These are phyloP conservation scores for Numida meleagris DNA, from an alignment of 2,113 vertebrate genomes.

Conservation along the genomic window DNA sequence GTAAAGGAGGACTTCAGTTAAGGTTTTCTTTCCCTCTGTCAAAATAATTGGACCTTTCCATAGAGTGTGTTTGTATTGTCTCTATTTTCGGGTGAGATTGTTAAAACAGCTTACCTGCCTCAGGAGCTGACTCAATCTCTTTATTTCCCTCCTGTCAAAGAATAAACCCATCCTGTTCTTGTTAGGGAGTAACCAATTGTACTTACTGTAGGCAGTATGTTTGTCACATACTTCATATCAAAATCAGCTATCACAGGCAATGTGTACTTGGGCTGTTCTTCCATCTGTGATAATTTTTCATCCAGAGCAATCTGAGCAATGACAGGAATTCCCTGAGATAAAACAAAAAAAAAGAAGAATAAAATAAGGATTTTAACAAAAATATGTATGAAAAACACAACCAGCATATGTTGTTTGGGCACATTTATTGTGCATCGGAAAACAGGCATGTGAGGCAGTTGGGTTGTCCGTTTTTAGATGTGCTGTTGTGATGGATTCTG, in stretches of 20 bases:
- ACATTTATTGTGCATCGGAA: not conserved
- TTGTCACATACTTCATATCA: not conserved
- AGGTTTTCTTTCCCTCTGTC: not conserved
- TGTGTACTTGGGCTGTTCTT: not conserved
- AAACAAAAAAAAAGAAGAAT: no score
- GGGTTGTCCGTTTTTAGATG: not conserved
- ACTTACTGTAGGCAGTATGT: no score
- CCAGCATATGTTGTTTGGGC: not conserved
- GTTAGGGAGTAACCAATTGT: not conserved
- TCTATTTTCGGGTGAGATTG: not conserved
- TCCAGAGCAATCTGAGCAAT: not conserved
- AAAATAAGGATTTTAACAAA: not conserved
- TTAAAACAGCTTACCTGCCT: not conserved
- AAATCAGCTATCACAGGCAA: not conserved
- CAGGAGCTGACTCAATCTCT: not conserved
- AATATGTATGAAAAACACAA: not conserved
- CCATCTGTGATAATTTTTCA: not conserved
- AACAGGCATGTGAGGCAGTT: not conserved
- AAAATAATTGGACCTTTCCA: not conserved
- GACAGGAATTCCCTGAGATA: not conserved
- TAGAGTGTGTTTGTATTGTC: not conserved
- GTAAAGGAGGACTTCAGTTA: not conserved
- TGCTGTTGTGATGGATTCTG: not conserved
- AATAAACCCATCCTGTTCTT: not conserved
- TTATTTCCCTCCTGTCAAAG: not conserved